Evolutionary conservation across 1,140 invertebrate genomes (phyloP), one percentile per base, ranked within the genome.

Genomic region (Leptinotarsa undecemlineata): DNA sequence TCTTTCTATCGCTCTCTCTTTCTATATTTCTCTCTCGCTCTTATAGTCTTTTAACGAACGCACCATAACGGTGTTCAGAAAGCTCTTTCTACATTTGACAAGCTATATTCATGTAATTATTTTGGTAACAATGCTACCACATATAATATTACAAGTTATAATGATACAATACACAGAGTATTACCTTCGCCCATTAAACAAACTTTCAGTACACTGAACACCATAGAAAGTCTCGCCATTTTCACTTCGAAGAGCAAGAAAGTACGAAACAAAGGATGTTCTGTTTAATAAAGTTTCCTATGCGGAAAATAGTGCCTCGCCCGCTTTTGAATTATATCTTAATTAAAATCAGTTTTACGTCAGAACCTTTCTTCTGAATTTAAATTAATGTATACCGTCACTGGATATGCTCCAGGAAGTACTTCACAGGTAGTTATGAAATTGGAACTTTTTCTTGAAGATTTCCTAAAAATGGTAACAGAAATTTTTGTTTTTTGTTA

Each of bases 261-360:
- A 57, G 51, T 57, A 57, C n/a, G 15, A 57, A n/a, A 57, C 51
- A 57, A 57, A 57, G 51, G 51, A 0, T 57, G 4, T 57, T 57
- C 1, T 57, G 51, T 57, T 17, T 17, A n/a, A 57, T 57, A n/a
- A 57, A 57, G 51, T 57, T 57, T 57, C 17, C 51, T 57, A n/a
- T 57, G 51, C n/a, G 51, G n/a, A n/a, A 57, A n/a, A n/a, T 57
- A 17, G 51, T n/a, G 51, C n/a, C n/a, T 15, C n/a, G 51, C n/a
- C 1, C n/a, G 51, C 15, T 57, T 13, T 57, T n/a, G 51, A 57
- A 57, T 57, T 57, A 17, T 57, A 57, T 57, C 51, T 57, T 57
- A 57, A 57, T 57, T 57, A 57, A 57, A 57, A 57, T 57, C 51
- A 57, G 4, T 57, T 57, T 57, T n/a, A 57, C 51, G n/a, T 57